Conservation (phyloP, 2,113 vertebrate genomes). For the Pluvialis apricaria region DNA sequence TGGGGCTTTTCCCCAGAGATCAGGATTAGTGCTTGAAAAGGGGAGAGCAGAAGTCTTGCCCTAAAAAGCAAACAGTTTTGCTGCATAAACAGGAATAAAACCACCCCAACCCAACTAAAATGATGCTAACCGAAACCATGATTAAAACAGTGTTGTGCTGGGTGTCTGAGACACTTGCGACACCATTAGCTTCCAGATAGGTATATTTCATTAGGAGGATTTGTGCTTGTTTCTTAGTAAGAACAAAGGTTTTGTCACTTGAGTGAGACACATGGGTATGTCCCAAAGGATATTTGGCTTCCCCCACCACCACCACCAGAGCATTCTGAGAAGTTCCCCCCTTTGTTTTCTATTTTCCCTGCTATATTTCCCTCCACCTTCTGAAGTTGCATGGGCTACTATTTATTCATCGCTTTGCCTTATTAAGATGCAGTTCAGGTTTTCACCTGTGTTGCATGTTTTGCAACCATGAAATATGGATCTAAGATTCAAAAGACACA, state of each 20-base stretch:
- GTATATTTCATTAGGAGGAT: neutral
- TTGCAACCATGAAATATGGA: slow-evolving; percentile 15
- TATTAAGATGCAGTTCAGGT: slow-evolving; percentile 23
- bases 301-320: no score
- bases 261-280: neutral
- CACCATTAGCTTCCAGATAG: neutral
- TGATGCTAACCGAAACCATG: neutral
- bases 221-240: neutral
- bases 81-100: neutral
- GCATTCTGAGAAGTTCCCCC: neutral
- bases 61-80: neutral
- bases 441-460: neutral
- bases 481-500: slow-evolving; percentile 4
- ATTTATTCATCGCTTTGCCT: neutral
- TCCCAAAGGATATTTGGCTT: no score
- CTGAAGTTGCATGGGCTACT: neutral
- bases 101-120: neutral
- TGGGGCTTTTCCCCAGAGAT: neutral
- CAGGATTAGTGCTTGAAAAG: neutral
- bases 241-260: neutral
- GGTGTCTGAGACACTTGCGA: accelerated
- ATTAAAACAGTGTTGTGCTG: neutral
- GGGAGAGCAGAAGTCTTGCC: neutral
- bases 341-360: neutral
- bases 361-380: neutral